Evolutionary conservation across 2,888 invertebrate genomes (phyloP).

Genomic region (Agapostemon virescens): DNA sequence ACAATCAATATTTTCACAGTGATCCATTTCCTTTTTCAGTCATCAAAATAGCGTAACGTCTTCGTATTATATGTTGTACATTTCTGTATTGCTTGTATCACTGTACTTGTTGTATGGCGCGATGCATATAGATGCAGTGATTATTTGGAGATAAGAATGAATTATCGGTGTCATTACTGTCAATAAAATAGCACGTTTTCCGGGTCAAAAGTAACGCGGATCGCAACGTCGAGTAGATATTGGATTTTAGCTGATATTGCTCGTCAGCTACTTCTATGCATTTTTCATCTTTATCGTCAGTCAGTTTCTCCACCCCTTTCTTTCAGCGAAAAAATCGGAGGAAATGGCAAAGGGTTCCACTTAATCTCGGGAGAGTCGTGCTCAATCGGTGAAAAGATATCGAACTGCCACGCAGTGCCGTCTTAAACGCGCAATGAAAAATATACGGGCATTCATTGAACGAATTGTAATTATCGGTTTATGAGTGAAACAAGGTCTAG

Average conservation of each 20-base stretch:
- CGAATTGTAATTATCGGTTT: conserved; percentile 24
- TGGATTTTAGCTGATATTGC: conserved; percentile 64
- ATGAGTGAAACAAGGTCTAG: conserved; percentile 7
- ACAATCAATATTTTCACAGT: too few species aligned
- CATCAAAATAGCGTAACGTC: too few species aligned
- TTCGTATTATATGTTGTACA: too few species aligned
- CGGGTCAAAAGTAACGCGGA: conserved; percentile 34
- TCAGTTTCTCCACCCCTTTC: conserved; percentile 31
- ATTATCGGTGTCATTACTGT: neutral
- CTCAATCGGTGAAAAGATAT: conserved; percentile 71
- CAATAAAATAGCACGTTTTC: conserved; percentile 30
- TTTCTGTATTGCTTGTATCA: too few species aligned
- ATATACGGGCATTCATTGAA: conserved; percentile 36
- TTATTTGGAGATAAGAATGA: conserved; percentile 14
- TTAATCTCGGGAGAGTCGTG: conserved; percentile 70
- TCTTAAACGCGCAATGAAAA: conserved; percentile 38
- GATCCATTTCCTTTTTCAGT: too few species aligned
- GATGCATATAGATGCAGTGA: too few species aligned
- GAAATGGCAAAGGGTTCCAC: conserved; percentile 47
- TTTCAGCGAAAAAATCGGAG: conserved; percentile 39
- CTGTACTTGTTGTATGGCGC: too few species aligned
- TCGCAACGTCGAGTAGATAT: conserved; percentile 50
- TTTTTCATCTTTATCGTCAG: conserved; percentile 69
- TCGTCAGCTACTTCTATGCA: conserved; percentile 70
- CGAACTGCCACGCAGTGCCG: conserved; percentile 44